Conservation (phyloP, 2,113 vertebrate species). For the Pyxicephalus adspersus region DNA sequence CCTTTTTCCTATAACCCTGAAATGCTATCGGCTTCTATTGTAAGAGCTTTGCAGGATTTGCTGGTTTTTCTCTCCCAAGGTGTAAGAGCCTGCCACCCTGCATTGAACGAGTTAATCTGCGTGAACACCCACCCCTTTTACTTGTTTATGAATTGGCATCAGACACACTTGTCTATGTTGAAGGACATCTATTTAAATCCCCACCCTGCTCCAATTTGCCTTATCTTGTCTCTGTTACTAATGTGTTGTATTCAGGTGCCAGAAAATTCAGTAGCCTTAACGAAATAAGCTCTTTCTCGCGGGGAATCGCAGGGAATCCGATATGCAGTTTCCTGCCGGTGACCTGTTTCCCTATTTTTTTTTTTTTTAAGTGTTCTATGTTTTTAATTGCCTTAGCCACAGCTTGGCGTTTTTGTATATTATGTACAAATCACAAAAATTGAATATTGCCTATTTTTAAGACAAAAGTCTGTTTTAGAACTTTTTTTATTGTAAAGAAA, state of each 20-base stretch:
- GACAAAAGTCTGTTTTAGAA: slow-evolving; percentile 91
- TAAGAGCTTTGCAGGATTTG: too few species aligned
- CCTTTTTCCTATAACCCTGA: too few species aligned
- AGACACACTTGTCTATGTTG: slow-evolving; percentile 45
- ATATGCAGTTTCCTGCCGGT: slow-evolving; percentile 31
- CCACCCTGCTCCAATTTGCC: neutral
- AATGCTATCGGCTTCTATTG: too few species aligned
- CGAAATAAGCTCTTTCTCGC: slow-evolving; percentile 60
- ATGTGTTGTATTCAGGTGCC: slow-evolving; percentile 61
- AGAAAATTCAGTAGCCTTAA: slow-evolving; percentile 63
- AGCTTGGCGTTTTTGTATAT: slow-evolving; percentile 83
- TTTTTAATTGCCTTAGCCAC: slow-evolving; percentile 80
- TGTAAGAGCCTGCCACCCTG: neutral
- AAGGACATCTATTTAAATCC: slow-evolving; percentile 48
- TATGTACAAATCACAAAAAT: slow-evolving; percentile 93
- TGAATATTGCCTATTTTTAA: slow-evolving; percentile 98
- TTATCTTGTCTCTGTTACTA: slow-evolving; percentile 63
- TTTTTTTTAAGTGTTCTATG: slow-evolving; percentile 73
- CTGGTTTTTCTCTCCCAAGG: neutral
- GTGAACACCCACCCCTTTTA: slow-evolving; percentile 45
- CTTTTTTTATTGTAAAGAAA: slow-evolving; percentile 96
- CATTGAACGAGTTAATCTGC: slow-evolving; percentile 51
- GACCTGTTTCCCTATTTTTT: slow-evolving; percentile 60
- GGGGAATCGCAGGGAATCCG: neutral
- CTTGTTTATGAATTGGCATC: slow-evolving; percentile 59